Conservation (phyloP, 2,888 invertebrate species). For the Orchesellides sinensis region DNA sequence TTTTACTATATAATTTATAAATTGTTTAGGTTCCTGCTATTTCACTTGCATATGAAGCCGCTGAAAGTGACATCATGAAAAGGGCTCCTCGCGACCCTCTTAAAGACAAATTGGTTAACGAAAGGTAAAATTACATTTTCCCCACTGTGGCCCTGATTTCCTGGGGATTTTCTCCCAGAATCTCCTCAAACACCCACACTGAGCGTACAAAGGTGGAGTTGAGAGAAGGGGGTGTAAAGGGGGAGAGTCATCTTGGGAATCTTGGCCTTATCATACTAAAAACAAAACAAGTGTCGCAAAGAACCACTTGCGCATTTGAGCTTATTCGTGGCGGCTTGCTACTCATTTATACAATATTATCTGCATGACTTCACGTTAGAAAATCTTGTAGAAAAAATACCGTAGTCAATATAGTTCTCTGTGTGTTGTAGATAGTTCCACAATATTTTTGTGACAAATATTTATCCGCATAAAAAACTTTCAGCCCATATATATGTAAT, state of each 20-base stretch:
- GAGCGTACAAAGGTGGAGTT: too few species aligned
- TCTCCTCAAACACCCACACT: too few species aligned
- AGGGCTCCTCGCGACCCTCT: slow-evolving; percentile 81
- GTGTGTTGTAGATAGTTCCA: too few species aligned
- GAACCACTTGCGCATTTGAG: background rate
- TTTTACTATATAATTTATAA: slow-evolving; percentile 24
- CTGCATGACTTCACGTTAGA: too few species aligned
- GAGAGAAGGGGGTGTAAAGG: too few species aligned
- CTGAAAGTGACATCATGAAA: slow-evolving; percentile 87
- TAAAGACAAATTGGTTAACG: slow-evolving; percentile 84
- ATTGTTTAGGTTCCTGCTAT: slow-evolving; percentile 81
- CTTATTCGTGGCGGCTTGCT: slow-evolving; percentile 47
- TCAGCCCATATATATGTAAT: too few species aligned
- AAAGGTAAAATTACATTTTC: slow-evolving; percentile 76
- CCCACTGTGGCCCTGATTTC: slow-evolving; percentile 39
- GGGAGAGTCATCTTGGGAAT: background rate
- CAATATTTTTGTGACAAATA: too few species aligned
- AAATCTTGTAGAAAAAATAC: too few species aligned
- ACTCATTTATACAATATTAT: background rate
- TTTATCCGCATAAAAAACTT: too few species aligned
- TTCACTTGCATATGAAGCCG: slow-evolving; percentile 84
- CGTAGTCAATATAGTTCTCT: too few species aligned
- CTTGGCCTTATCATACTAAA: background rate
- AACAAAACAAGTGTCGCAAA: background rate
- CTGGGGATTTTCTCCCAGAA: background rate